These are phyloP conservation scores for Mantis religiosa DNA, from an alignment of 2,888 invertebrate species.

Conservation along the genomic window DNA sequence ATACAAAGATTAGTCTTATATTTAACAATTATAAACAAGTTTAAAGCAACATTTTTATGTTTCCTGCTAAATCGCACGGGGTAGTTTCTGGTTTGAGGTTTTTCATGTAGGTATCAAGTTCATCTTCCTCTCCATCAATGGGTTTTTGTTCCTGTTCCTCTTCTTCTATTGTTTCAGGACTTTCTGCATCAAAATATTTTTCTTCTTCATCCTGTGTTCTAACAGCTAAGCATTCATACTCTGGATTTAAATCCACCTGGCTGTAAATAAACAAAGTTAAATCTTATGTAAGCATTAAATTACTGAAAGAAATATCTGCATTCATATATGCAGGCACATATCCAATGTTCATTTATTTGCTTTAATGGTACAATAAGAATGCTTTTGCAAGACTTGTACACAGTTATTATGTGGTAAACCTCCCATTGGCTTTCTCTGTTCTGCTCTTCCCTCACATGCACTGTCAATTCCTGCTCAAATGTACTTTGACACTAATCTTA, in stretches of 20 bases:
- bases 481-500: too few species aligned
- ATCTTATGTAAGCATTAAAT: too few species aligned
- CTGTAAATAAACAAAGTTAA: constrained; percentile 40
- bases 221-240: constrained; percentile 71
- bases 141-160: not conserved
- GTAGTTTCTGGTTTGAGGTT: constrained; percentile 26
- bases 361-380: too few species aligned
- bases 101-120: constrained; percentile 70
- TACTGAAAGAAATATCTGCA: too few species aligned
- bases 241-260: constrained; percentile 73
- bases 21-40: not conserved
- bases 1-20: not conserved
- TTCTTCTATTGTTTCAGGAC: constrained; percentile 51
- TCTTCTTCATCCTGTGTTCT: constrained; percentile 81
- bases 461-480: too few species aligned
- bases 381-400: too few species aligned
- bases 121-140: constrained; percentile 49
- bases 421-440: too few species aligned
- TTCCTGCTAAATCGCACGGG: constrained; percentile 12
- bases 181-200: constrained; percentile 84
- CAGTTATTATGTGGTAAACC: too few species aligned
- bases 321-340: too few species aligned
- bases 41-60: not conserved
- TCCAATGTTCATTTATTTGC: too few species aligned
- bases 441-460: too few species aligned